A percentile compares a stretch with the other conserved stretches of the same genome.
phyloP scores from a whole-genome alignment of 1,140 invertebrate genomes.

The Phymastichus coffea region DNA sequence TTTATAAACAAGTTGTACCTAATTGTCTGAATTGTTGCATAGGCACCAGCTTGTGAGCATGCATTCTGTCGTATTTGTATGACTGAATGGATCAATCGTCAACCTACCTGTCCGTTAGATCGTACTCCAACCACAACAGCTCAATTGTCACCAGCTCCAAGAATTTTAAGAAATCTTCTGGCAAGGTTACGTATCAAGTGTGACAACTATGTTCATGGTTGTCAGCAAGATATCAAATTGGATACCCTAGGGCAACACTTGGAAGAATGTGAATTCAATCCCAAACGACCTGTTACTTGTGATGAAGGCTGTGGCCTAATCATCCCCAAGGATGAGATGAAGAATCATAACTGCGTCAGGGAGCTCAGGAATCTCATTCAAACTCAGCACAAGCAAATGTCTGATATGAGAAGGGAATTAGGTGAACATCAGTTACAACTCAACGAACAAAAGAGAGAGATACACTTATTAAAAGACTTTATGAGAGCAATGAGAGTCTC shows the following conservation, averaged over 20 bases:
- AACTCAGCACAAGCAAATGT: slow-evolving; percentile 81
- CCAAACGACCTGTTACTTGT: slow-evolving; percentile 89
- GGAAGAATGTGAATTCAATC: slow-evolving; percentile 91
- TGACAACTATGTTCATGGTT: slow-evolving; percentile 88
- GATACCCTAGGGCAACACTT: slow-evolving; percentile 81
- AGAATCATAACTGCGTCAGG: slow-evolving; percentile 90
- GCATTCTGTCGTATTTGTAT: slow-evolving; percentile 93
- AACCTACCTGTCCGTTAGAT: slow-evolving; percentile 92
- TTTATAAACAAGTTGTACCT: background rate
- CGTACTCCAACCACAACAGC: slow-evolving; percentile 82
- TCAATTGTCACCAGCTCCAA: slow-evolving; percentile 85
- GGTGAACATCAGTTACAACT: slow-evolving; percentile 84
- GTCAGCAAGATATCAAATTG: slow-evolving; percentile 80
- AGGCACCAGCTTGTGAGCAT: slow-evolving; percentile 94
- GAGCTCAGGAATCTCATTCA: slow-evolving; percentile 84
- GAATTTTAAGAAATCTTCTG: slow-evolving; percentile 88
- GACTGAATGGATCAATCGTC: slow-evolving; percentile 89
- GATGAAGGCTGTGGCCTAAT: slow-evolving; percentile 90
- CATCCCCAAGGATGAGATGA: slow-evolving; percentile 92
- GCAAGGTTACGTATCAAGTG: slow-evolving; percentile 85
- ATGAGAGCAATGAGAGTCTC: slow-evolving; percentile 87
- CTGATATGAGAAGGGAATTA: slow-evolving; percentile 81
- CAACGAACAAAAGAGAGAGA: slow-evolving; percentile 84
- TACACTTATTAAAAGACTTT: slow-evolving; percentile 87
- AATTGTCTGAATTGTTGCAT: slow-evolving; percentile 41